Percentiles rank a stretch among this genome's conserved stretches.
Evolutionary conservation across 2,797 vertebrate genomes (phyloP).

Genomic region (Melanotaenia nigrans): DNA sequence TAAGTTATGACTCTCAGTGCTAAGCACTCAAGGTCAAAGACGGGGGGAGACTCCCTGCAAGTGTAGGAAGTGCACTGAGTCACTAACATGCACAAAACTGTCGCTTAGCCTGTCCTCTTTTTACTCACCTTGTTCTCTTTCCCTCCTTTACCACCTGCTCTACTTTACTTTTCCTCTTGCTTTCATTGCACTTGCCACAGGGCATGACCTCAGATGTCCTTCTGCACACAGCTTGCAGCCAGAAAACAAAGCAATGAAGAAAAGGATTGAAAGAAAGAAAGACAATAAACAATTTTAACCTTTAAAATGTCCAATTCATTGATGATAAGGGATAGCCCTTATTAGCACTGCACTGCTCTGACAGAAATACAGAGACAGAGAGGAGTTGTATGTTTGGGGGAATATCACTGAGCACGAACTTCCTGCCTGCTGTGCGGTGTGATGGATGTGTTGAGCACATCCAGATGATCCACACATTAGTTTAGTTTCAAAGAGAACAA

Average conservation of each 20-base stretch:
- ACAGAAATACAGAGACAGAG: constrained; percentile 1
- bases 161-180: constrained; percentile 22
- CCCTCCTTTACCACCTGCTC: constrained; percentile 38
- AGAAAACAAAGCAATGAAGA: constrained; percentile 10
- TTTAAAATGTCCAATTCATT: constrained; percentile 26
- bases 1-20: constrained; percentile 60
- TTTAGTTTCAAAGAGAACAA: neutral
- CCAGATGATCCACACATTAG: neutral
- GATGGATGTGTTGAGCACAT: neutral
- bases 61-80: constrained; percentile 28
- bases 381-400: neutral
- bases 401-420: neutral
- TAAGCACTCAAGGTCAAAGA: constrained; percentile 75
- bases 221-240: constrained; percentile 2
- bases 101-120: constrained; percentile 15
- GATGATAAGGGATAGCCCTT: constrained; percentile 51
- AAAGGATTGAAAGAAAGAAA: neutral
- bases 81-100: constrained; percentile 33
- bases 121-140: constrained; percentile 17
- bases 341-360: constrained; percentile 18
- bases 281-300: constrained; percentile 2
- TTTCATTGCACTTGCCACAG: constrained; percentile 25
- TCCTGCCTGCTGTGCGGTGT: neutral
- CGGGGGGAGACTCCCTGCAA: constrained; percentile 56
- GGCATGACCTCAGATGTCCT: constrained; percentile 38